Base-by-base conservation (phyloP, 2,888 invertebrate genomes). In the Hipparchia sbordonii region DNA sequence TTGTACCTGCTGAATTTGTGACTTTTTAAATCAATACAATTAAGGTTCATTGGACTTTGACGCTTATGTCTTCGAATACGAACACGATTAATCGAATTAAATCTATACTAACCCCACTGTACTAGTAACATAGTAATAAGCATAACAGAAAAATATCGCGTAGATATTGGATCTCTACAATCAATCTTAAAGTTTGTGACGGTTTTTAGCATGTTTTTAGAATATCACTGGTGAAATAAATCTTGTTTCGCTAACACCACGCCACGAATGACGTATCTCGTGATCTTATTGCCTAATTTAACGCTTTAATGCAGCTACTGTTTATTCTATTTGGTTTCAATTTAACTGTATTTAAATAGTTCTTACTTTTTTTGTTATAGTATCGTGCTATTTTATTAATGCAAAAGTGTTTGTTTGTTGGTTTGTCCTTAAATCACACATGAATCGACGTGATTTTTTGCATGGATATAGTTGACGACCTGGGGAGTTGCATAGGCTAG, bases 241-340 rank as follows among this genome's bases (percentile, higher is more conserved):
- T 39, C 46, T 51, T 48, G 68, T 68, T 61, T 61, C 52, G 62
- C 8, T 51, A 12, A 23, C 23, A 23, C 23, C 62, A 67, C 70
- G 57, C 51, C 62, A 39, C 46, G 48, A 67, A 51, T 74, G 67
- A 62, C 57, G 67, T 63, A 72, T 70, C 61, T 72, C 62, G 66
- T 61, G 72, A 72, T 63, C 62, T 70, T 59, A 67, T 74, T 74
- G 70, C 70, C 66, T 74, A 70, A 72, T 74, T 74, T 74, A 51
- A 74, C 66, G 74, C 57, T 54, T 67, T 57, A 67, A 63, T 13
- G 60, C 7, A 48, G 45, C 56, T 66, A 74, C 61, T 61, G 68
- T 71, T 74, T 69, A 69, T 68, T 56, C 56, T 69, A 70, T 67
- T 68, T 69, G 51, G 46, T 62, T 61, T 69, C 68, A 13, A 45